phyloP scores from a whole-genome alignment of 2,888 invertebrate genomes.

The Philhelius pedissequus region DNA sequence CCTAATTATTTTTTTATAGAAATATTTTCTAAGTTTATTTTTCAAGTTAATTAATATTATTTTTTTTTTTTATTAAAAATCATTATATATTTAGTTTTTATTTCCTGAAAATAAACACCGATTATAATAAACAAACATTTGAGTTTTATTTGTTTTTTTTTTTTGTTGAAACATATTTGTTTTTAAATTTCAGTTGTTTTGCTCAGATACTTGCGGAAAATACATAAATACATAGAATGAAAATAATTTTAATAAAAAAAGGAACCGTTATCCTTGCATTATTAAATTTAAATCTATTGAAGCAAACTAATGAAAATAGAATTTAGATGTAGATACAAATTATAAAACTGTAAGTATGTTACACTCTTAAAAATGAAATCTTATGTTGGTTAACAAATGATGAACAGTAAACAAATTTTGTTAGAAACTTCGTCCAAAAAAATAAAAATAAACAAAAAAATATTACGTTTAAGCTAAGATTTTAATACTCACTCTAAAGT shows the following conservation, averaged over 20 bases:
- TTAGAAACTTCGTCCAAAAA: constrained; percentile 64
- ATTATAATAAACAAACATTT: constrained; percentile 38
- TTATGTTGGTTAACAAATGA: constrained; percentile 19
- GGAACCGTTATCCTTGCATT: constrained; percentile 69
- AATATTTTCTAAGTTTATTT: constrained; percentile 22
- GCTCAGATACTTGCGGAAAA: constrained; percentile 24
- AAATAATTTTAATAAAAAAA: constrained; percentile 14
- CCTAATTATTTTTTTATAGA: constrained; percentile 28
- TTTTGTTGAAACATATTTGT: no score
- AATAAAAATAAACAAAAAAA: neutral
- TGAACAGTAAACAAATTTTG: constrained; percentile 28
- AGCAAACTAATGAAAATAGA: constrained; percentile 41
- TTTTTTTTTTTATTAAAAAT: neutral
- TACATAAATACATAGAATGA: neutral
- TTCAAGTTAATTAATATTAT: neutral
- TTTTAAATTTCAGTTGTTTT: neutral
- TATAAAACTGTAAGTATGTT: constrained; percentile 57
- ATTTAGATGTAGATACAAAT: constrained; percentile 44
- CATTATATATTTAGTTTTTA: constrained; percentile 43
- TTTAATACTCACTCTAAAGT: constrained; percentile 3
- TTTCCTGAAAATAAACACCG: constrained; percentile 53
- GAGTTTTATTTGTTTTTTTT: constrained; percentile 21
- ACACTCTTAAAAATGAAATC: constrained; percentile 5
- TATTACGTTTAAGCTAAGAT: neutral
- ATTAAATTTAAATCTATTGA: constrained; percentile 58